Evolutionary conservation across 2,113 vertebrate genomes (phyloP), one percentile per base, ranked within the genome.

Genomic region (Anoplopoma fimbria): DNA sequence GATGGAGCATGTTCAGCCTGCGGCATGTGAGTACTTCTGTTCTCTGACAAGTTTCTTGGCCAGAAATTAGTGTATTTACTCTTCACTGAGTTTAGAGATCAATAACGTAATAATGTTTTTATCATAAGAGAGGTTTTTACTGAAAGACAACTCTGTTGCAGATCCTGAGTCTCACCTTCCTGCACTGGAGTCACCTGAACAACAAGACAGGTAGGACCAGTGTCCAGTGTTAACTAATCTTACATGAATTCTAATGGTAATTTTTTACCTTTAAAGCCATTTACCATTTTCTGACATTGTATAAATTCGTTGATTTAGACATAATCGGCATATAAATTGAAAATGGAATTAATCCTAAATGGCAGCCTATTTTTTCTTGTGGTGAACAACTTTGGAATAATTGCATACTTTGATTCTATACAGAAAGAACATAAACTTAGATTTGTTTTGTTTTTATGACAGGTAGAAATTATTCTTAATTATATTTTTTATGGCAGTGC

Each of bases 1-100:
- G 98, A 97, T 99, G 95, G 98, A 99, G 23, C 97, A 99, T 21
- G 96, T 98, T 77, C 97, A 99, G 63, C 93, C 95, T 45, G 61
- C 86, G 0, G 65, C 61, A 19, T 40, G 95, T 95, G 74, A 90
- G 91, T 92, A 14, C 76, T 69, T 29, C 9, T 57, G 25, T 9
- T 38, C 33, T 29, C 19, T 2, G 19, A n/a, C 34, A 42, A 21
- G 19, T 60, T 75, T 55, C 13, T 65, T 51, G 14, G 9, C 23
- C 19, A 71, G 61, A 63, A 47, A 65, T 23, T n/a, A n/a, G 21
- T 10, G 7, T 51, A 9, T 23, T 36, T 31, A 15, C n/a, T 47
- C 6, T 25, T 61, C 4, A n/a, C 4, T 0, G 8, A 2, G n/a
- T 31, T 55, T 1, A 2, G 25, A 19, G n/a, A 75, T 21, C 19